Conservation (phyloP, 2,888 invertebrate genomes). For the Theodoxus fluviatilis region DNA sequence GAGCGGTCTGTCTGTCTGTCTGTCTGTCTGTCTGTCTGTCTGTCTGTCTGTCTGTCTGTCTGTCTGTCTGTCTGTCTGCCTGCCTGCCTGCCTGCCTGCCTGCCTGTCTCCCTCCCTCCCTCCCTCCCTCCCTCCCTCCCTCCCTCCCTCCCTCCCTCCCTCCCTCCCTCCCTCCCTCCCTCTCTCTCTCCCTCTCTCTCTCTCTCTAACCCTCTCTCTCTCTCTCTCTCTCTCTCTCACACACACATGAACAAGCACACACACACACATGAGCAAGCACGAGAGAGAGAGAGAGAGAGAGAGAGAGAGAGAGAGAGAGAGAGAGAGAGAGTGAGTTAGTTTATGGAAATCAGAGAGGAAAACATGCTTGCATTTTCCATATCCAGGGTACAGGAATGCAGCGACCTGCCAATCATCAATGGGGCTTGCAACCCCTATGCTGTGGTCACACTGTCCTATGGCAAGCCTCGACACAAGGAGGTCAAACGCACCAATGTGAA, state of each 20-base stretch:
- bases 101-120: neutral
- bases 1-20: neutral
- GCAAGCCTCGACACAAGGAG: conserved; percentile 71
- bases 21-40: neutral
- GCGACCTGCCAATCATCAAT: conserved; percentile 86
- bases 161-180: conserved; percentile 12
- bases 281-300: neutral
- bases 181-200: neutral
- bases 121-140: neutral
- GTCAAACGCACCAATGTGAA: conserved; percentile 79
- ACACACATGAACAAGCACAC: neutral
- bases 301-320: neutral
- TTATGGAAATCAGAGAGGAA: neutral
- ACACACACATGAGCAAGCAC: no score
- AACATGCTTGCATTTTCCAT: neutral
- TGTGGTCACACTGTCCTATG: conserved; percentile 77
- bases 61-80: neutral
- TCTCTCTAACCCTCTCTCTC: neutral
- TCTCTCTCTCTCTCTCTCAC: neutral
- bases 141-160: neutral
- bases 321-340: neutral
- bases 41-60: neutral
- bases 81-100: neutral
- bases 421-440: conserved; percentile 92
- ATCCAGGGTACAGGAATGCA: conserved; percentile 79